phyloP scores from a whole-genome alignment of 2,797 vertebrate species.

The Smutsia temminckii region DNA sequence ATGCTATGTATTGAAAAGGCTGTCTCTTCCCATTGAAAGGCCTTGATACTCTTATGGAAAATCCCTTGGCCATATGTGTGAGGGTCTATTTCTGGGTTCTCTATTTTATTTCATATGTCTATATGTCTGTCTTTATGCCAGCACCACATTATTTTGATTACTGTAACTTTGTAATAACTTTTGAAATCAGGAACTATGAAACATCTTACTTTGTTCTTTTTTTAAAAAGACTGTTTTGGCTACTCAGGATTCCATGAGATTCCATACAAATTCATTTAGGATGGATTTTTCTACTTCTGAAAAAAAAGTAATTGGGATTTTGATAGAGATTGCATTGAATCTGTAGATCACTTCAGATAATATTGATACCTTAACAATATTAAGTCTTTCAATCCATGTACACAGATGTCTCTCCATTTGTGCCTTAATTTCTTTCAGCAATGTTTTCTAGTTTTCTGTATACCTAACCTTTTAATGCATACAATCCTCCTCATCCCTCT shows the following conservation, averaged over 20 bases:
- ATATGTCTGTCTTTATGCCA: background rate
- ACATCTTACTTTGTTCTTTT: background rate
- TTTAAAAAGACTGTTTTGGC: background rate
- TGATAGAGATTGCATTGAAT: background rate
- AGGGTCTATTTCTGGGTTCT: background rate
- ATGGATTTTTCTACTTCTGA: background rate
- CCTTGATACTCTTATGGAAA: background rate
- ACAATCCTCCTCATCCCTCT: background rate
- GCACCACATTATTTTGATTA: background rate
- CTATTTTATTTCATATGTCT: background rate
- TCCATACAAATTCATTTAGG: background rate
- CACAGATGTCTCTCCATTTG: too few relatives aligned
- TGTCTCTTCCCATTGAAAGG: background rate
- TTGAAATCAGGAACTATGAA: background rate
- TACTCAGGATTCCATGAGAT: background rate
- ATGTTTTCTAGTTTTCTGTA: background rate
- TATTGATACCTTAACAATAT: background rate
- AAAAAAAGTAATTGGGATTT: background rate
- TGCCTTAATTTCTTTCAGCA: background rate
- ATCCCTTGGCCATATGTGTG: background rate
- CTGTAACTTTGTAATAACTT: background rate
- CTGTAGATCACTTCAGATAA: background rate
- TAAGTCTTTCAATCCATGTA: background rate
- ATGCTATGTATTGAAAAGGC: background rate
- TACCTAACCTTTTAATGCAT: background rate